Evolutionary conservation across 2,888 invertebrate species (phyloP).

Genomic region (Sminthurinus aureus): DNA sequence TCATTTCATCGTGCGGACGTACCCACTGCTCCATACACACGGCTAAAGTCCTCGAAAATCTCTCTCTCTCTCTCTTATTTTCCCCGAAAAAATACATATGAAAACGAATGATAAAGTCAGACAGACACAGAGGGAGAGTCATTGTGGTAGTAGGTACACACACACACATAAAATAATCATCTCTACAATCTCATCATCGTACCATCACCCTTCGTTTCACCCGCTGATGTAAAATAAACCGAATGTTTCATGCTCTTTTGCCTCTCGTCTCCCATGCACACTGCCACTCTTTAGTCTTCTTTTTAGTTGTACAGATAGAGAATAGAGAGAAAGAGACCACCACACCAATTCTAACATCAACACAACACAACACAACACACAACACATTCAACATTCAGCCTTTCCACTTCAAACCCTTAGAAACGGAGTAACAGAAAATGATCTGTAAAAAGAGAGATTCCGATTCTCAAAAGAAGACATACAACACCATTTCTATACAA

Average conservation of each 20-base stretch:
- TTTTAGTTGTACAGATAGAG: constrained; percentile 4
- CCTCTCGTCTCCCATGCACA: constrained; percentile 10
- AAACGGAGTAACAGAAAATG: neutral
- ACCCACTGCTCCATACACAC: neutral
- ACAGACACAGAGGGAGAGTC: neutral
- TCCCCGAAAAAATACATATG: neutral
- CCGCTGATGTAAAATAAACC: constrained; percentile 59
- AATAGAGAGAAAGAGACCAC: constrained; percentile 5
- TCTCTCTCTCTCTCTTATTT: neutral
- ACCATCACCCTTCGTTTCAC: constrained; percentile 57
- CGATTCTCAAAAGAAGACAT: neutral
- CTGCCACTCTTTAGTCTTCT: constrained; percentile 19
- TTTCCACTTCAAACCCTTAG: neutral
- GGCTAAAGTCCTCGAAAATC: constrained; percentile 38
- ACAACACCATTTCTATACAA: neutral
- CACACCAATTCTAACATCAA: constrained; percentile 6
- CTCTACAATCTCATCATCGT: constrained; percentile 52
- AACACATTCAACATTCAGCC: neutral
- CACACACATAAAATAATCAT: constrained; percentile 43
- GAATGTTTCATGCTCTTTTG: constrained; percentile 48
- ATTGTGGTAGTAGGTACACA: constrained; percentile 27
- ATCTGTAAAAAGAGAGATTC: too few relatives aligned
- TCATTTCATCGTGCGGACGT: neutral
- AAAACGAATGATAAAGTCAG: constrained; percentile 14
- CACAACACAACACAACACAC: neutral